Evolutionary conservation across 1,140 invertebrate genomes (phyloP).

Genomic region (Archegozetes longisetosus): DNA sequence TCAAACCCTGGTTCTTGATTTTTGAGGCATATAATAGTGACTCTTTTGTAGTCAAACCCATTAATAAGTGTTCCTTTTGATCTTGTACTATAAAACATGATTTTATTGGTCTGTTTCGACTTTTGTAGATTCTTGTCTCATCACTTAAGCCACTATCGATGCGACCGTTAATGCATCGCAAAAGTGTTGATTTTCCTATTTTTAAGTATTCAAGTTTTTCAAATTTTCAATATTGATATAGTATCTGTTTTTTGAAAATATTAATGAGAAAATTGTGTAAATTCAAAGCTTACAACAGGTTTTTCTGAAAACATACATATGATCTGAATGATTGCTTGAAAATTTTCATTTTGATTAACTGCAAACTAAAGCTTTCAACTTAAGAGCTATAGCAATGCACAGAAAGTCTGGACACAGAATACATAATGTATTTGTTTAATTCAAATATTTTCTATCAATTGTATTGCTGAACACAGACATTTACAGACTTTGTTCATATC

Average conservation of each 20-base stretch:
- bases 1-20: neutral
- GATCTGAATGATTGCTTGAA: too few relatives aligned
- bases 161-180: neutral
- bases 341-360: too few relatives aligned
- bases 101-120: neutral
- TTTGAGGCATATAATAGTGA: neutral
- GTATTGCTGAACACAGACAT: too few relatives aligned
- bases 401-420: too few relatives aligned
- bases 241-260: neutral
- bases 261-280: too few relatives aligned
- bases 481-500: too few relatives aligned
- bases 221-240: neutral
- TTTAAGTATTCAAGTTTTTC: neutral
- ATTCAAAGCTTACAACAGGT: too few relatives aligned
- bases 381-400: too few relatives aligned
- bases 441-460: too few relatives aligned
- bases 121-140: neutral
- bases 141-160: neutral
- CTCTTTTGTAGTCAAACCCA: constrained; percentile 56
- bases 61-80: constrained; percentile 52
- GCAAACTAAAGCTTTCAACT: too few relatives aligned
- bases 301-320: too few relatives aligned
- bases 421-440: too few relatives aligned
- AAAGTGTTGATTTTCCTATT: neutral
- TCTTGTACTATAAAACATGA: constrained; percentile 5